Base-by-base conservation (phyloP, 2,113 vertebrate species). In the Osmerus mordax region DNA sequence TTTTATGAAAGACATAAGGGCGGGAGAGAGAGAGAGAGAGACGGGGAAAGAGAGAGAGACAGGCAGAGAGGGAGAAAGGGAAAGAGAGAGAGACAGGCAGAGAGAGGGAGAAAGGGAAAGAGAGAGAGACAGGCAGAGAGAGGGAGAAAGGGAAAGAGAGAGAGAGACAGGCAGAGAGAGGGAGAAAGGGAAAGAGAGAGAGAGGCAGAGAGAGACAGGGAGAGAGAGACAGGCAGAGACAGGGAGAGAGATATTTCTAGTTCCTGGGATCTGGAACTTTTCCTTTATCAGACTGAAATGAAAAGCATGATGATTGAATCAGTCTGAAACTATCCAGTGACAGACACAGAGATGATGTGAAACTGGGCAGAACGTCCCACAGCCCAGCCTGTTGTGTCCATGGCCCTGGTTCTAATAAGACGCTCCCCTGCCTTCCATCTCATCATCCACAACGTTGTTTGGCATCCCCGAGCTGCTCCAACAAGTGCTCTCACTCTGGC, bases 271-370 rank as follows among this genome's bases (percentile, higher is more conserved):
- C 13, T 36, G 61, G 28, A 64, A 18, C 1, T 11, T 64, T 64
- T n/a, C 29, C 36, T 55, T 69, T 59, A 29, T 29, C 68, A 80
- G 11, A 74, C 73, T 71, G 70, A 64, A 73, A 79, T 61, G 23
- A 64, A 76, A 67, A 76, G 71, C 72, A 83, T 70, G 53, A 41
- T 71, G 62, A 72, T 78, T 70, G 61, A 82, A 78, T 78, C 77
- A 82, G 52, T 72, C 7, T 74, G 66, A 80, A 74, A 72, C 56
- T 77, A 75, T 75, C 73, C 74, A 73, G 71, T 54, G 51, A 78
- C 78, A 79, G 84, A 78, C 71, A 66, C 73, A 63, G 64, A 65
- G 54, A 63, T 75, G 64, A 80, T 78, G 75, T 76, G 82, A 80
- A 75, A 82, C 56, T 69, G 73, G 75, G 63, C 73, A 69, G 70